These are phyloP conservation scores for Atherinosoma microstoma DNA, from an alignment of 2,797 vertebrate species.

Conservation along the genomic window DNA sequence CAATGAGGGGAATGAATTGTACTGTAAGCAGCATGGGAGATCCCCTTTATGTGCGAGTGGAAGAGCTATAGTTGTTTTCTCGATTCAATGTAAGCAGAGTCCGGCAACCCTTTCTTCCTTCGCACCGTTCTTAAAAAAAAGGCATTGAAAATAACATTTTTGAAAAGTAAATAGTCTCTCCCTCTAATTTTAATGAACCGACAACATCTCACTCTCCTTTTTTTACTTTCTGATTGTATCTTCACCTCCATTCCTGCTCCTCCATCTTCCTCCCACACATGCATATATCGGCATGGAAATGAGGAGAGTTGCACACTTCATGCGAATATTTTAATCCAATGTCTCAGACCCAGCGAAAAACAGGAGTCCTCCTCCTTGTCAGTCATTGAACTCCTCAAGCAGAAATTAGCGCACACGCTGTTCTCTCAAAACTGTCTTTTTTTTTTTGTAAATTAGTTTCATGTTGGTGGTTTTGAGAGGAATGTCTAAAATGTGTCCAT, in stretches of 20 bases:
- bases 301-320: constrained; percentile 54
- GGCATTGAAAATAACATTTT: constrained; percentile 9
- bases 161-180: constrained; percentile 28
- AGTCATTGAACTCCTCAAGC: constrained; percentile 36
- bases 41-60: background rate
- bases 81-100: constrained; percentile 6
- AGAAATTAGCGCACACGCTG: constrained; percentile 28
- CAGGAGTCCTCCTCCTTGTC: constrained; percentile 32
- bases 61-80: constrained; percentile 12
- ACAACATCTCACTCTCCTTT: constrained; percentile 54
- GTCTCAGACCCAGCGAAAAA: constrained; percentile 53
- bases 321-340: constrained; percentile 70
- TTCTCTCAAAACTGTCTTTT: constrained; percentile 30
- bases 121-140: constrained; percentile 14
- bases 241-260: constrained; percentile 52
- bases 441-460: constrained; percentile 16
- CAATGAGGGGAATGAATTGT: constrained; percentile 12
- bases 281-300: constrained; percentile 74
- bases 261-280: constrained; percentile 73
- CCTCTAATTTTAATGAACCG: constrained; percentile 57
- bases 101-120: constrained; percentile 12
- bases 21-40: constrained; percentile 15
- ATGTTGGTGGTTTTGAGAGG: constrained; percentile 14
- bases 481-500: background rate
- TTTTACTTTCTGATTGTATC: constrained; percentile 47